Conservation (phyloP, 2,797 vertebrate genomes). For the Tokudaia muenninki region DNA sequence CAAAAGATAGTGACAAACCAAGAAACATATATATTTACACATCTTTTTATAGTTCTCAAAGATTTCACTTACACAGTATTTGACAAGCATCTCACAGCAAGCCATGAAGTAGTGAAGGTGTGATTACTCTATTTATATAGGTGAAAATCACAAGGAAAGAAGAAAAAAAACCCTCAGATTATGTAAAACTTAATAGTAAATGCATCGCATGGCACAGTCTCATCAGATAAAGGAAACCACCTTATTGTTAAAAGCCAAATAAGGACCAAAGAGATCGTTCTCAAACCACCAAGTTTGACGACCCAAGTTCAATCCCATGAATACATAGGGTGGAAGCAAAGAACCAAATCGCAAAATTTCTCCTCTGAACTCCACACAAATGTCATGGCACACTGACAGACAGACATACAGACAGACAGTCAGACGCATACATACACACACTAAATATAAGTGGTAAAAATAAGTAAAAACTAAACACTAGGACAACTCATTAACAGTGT, state of each 20-base stretch:
- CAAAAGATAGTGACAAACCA: conserved; percentile 56
- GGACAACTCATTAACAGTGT: conserved; percentile 38
- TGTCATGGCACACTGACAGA: neutral
- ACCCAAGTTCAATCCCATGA: neutral
- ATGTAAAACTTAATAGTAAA: neutral
- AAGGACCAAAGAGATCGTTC: neutral
- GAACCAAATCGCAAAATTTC: neutral
- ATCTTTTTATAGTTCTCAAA: conserved; percentile 42
- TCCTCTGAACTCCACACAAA: neutral
- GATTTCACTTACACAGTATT: neutral
- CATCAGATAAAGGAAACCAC: neutral
- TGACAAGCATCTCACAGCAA: conserved; percentile 5
- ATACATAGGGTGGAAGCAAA: neutral
- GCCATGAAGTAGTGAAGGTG: neutral
- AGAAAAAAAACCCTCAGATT: neutral
- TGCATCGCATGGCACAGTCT: neutral
- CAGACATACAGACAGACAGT: neutral
- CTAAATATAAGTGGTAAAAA: neutral
- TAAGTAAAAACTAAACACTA: neutral
- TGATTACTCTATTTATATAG: neutral
- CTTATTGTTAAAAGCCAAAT: neutral
- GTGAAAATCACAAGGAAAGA: neutral
- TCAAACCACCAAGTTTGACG: neutral
- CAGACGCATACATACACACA: too few relatives aligned
- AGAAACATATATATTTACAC: neutral